Evolutionary conservation across 2,113 vertebrate genomes (phyloP).

Genomic region (Oplegnathus fasciatus): DNA sequence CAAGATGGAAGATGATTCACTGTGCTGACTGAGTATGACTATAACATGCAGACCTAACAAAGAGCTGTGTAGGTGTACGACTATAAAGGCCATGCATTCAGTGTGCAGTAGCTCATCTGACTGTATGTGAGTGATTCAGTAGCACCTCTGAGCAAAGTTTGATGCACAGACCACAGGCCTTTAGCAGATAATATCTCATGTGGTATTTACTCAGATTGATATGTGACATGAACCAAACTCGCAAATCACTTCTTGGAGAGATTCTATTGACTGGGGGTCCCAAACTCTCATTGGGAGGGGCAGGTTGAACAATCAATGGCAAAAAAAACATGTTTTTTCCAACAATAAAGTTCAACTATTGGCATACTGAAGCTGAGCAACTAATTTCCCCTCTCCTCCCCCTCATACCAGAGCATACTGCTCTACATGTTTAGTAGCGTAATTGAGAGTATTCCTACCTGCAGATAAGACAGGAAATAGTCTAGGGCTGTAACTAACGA

Average conservation of each 20-base stretch:
- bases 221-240: slow-evolving; percentile 3
- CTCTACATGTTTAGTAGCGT: background rate
- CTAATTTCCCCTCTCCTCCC: background rate
- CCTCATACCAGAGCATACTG: background rate
- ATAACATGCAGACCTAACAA: slow-evolving; percentile 40
- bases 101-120: slow-evolving; percentile 6
- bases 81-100: slow-evolving; percentile 45
- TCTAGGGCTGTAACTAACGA: too few relatives aligned
- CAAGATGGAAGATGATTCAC: slow-evolving; percentile 43
- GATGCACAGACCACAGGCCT: slow-evolving; percentile 35
- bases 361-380: background rate
- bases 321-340: background rate
- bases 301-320: too few relatives aligned
- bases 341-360: background rate
- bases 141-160: slow-evolving; percentile 32
- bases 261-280: background rate
- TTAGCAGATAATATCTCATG: background rate
- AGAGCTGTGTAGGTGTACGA: slow-evolving; percentile 33
- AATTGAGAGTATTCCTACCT: background rate
- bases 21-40: slow-evolving; percentile 35
- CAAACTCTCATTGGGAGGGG: background rate
- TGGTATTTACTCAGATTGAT: background rate
- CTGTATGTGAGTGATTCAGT: slow-evolving; percentile 43
- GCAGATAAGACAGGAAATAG: background rate
- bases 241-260: slow-evolving; percentile 7